Evolutionary conservation across 2,888 invertebrate species (phyloP), one percentile per base, ranked within the genome.

Genomic region (Agonum fuliginosum): DNA sequence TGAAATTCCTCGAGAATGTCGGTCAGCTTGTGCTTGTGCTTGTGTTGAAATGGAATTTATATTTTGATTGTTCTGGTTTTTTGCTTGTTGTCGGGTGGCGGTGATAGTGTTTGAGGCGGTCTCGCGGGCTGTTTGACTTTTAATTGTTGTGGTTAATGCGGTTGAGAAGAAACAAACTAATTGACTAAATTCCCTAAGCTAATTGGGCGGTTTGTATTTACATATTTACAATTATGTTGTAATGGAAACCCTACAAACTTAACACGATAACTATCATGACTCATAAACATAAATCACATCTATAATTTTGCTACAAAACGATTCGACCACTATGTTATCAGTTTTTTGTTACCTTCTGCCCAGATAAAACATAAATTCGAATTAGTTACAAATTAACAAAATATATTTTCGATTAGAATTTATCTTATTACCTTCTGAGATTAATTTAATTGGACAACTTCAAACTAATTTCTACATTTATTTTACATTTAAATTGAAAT

Each of bases 1-100:
- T 70, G 70, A 70, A 70, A 70, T 70, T 70, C 27, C 20, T 70
- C 14, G 24, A 19, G 46, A 48, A 48, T 70, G 70, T 70, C 43
- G 70, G 48, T 27, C 46, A 48, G 70, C 58, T 30, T 62, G 48
- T 20, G 19, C 17, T n/a, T n/a, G n/a, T n/a, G n/a, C n/a, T n/a
- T 19, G 58, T 62, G 58, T 30, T 27, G 58, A 62, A 14, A 14
- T 62, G 58, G 58, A 62, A 62, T 62, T 62, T 62, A 62, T 62
- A 62, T 62, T 62, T 62, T 27, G 58, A 62, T 62, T 62, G 58
- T 62, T 30, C 30, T 62, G 58, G 58, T 62, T 62, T 62, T 62
- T 62, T 62, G 58, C 58, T 27, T 62, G 58, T 62, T 27, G 58
- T 62, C 58, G 58, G 17, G 58, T 14, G 17, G 12, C 27, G 27